Percentiles rank a stretch among this genome's conserved stretches.
Evolutionary conservation across 2,113 vertebrate species (phyloP).

Genomic region (Lophura nycthemera): DNA sequence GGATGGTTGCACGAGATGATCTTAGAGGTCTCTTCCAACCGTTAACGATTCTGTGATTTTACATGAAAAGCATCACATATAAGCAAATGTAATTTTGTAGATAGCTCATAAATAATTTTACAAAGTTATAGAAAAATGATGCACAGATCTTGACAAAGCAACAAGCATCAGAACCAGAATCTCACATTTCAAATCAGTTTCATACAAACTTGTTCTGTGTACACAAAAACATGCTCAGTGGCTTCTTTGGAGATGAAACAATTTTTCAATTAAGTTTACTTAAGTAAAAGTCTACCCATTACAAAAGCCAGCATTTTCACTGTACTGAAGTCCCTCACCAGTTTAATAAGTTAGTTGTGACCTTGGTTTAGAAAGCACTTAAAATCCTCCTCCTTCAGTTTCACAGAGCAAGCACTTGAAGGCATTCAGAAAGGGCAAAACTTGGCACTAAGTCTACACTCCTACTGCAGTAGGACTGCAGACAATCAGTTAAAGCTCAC

Average conservation of each 20-base stretch:
- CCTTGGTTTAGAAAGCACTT: conserved; percentile 2
- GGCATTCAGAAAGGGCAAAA: not conserved
- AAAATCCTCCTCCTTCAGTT: not conserved
- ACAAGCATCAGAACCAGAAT: not conserved
- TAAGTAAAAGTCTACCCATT: not conserved
- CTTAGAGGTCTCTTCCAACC: no score
- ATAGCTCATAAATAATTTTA: not conserved
- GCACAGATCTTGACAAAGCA: not conserved
- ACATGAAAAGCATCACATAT: not conserved
- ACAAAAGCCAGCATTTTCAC: not conserved
- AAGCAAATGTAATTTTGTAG: not conserved
- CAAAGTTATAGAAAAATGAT: not conserved
- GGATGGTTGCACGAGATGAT: not conserved
- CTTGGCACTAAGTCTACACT: conserved; percentile 9
- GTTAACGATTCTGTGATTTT: not conserved
- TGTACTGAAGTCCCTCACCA: not conserved
- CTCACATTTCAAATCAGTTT: not conserved
- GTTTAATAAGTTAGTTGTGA: not conserved
- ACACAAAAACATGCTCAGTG: not conserved
- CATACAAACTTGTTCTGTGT: not conserved
- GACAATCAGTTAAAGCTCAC: conserved; percentile 30
- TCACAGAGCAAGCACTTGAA: conserved; percentile 1
- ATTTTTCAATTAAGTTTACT: not conserved
- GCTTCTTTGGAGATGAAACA: not conserved
- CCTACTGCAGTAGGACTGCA: not conserved